phyloP scores from a whole-genome alignment of 37 sponge, comb jelly and placozoan species.

The Hexactinellida sp. region DNA sequence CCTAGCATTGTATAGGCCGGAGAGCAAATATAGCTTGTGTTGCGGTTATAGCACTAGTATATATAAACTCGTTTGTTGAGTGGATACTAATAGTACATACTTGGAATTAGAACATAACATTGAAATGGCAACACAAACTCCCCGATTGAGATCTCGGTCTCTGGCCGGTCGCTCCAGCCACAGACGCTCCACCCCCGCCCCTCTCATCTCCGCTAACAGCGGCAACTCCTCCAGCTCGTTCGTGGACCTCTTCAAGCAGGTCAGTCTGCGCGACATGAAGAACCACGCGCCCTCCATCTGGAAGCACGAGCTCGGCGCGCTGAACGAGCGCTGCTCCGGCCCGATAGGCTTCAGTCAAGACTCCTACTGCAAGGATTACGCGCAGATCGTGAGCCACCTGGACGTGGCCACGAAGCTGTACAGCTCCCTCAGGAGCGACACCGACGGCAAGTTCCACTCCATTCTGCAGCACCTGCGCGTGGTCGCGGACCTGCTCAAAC shows the following conservation, averaged over 20 bases:
- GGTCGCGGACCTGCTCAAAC: conserved; percentile 19
- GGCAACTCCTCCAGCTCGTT: not conserved
- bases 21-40: too few species aligned
- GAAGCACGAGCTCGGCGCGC: not conserved
- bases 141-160: not conserved
- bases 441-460: conserved; percentile 24
- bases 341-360: not conserved
- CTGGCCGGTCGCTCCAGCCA: not conserved
- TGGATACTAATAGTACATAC: too few species aligned
- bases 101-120: too few species aligned
- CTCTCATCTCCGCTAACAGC: not conserved
- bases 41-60: too few species aligned
- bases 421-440: conserved; percentile 6
- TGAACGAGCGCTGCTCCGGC: not conserved
- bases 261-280: not conserved
- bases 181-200: not conserved
- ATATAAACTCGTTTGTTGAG: too few species aligned
- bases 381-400: conserved; percentile 20
- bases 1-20: too few species aligned
- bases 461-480: conserved; percentile 18
- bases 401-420: conserved; percentile 37
- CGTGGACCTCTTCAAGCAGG: not conserved
- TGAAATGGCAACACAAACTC: conserved; percentile 8
- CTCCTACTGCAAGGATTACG: not conserved
- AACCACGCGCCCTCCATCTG: not conserved